Percentiles rank a stretch among this genome's conserved stretches.
phyloP scores from a whole-genome alignment of 1,140 invertebrate genomes.

The Harpegnathos saltator region DNA sequence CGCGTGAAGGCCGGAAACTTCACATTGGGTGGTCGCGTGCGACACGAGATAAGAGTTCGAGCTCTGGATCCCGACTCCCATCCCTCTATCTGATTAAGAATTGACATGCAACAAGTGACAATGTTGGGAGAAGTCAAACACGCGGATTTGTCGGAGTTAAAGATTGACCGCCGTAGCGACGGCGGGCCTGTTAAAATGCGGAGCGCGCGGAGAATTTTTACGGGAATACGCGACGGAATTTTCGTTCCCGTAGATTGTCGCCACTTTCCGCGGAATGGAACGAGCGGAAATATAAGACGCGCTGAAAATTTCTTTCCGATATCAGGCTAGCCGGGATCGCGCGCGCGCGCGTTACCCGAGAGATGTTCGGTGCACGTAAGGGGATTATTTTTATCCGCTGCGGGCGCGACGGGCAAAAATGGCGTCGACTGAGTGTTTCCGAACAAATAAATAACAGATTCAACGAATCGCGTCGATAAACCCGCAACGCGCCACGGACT shows the following conservation, averaged over 20 bases:
- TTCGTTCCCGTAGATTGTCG: conserved; percentile 4
- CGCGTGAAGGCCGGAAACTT: no score
- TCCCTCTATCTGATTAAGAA: background rate
- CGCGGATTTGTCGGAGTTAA: background rate
- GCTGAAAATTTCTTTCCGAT: conserved; percentile 56
- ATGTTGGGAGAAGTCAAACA: background rate
- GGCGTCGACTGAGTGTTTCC: conserved; percentile 40
- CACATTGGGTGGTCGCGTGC: no score
- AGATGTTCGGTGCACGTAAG: conserved; percentile 3
- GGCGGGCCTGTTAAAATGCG: background rate
- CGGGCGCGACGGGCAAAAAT: conserved; percentile 24
- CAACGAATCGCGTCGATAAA: conserved; percentile 48
- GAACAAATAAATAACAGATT: conserved; percentile 56
- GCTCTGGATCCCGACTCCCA: no score
- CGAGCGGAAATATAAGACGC: conserved; percentile 5
- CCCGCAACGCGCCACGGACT: background rate
- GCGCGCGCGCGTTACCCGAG: background rate
- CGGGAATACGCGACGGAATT: conserved; percentile 1
- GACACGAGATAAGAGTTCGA: background rate
- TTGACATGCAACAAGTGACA: background rate
- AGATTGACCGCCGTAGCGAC: background rate
- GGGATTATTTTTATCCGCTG: conserved; percentile 39
- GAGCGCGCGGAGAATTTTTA: conserved; percentile 3
- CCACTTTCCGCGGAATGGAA: conserved; percentile 6
- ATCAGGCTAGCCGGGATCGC: background rate